A percentile compares a stretch with the other conserved stretches of the same genome.
Conservation (phyloP, 2,797 vertebrate genomes). For the Xyrichtys novacula region DNA sequence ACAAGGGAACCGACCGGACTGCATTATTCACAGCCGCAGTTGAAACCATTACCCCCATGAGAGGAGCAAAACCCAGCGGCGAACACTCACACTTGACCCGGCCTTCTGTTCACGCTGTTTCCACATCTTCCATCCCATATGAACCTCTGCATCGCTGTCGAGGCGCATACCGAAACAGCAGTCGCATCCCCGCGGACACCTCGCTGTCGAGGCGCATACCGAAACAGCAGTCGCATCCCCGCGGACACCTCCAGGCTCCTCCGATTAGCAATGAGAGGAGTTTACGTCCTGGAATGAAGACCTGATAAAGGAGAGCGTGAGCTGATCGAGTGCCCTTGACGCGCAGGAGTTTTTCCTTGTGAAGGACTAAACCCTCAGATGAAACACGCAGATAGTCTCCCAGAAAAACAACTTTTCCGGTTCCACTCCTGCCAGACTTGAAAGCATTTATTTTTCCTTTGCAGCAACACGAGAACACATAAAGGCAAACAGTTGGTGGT, state of each 20-base stretch:
- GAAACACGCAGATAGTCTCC: background rate
- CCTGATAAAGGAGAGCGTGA: constrained; percentile 2
- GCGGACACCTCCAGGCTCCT: constrained; percentile 26
- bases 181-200: constrained; percentile 14
- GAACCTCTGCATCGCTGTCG: constrained; percentile 49
- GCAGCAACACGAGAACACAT: background rate
- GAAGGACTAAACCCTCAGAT: constrained; percentile 8
- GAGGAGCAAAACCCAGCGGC: constrained; percentile 30
- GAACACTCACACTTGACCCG: constrained; percentile 64
- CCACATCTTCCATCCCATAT: constrained; percentile 49
- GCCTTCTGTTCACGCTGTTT: constrained; percentile 66
- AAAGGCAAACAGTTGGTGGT: constrained; percentile 13
- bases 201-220: constrained; percentile 64
- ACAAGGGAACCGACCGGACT: constrained; percentile 12
- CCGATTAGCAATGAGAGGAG: constrained; percentile 36
- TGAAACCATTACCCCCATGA: constrained; percentile 52
- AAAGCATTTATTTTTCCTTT: constrained; percentile 11
- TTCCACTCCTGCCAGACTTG: constrained; percentile 7
- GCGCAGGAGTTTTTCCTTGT: background rate
- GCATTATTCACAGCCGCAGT: constrained; percentile 62
- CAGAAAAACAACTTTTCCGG: constrained; percentile 10
- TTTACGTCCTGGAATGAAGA: constrained; percentile 19
- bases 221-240: constrained; percentile 36
- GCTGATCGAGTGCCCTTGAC: constrained; percentile 30
- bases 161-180: constrained; percentile 57